Percentiles rank a stretch among this genome's conserved stretches.
Evolutionary conservation across 2,888 invertebrate species (phyloP).

Genomic region (Drosophila tanythrix): DNA sequence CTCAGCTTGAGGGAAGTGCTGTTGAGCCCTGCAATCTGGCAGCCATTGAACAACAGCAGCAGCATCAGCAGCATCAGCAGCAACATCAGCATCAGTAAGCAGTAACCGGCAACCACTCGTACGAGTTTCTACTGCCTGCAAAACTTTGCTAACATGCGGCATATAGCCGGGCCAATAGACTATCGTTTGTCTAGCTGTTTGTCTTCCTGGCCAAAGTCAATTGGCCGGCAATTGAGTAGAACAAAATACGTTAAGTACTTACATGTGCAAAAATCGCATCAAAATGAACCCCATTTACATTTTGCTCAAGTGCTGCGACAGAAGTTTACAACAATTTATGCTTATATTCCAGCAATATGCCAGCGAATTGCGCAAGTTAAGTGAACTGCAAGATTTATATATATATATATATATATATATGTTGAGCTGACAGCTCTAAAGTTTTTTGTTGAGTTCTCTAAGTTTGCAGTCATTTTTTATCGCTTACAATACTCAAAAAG

Average conservation of each 20-base stretch:
- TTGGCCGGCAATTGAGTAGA: constrained; percentile 63
- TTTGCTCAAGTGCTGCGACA: constrained; percentile 42
- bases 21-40: constrained; percentile 58
- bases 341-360: background rate
- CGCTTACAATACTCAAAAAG: background rate
- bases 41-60: constrained; percentile 46
- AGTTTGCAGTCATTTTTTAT: background rate
- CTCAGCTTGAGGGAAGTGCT: constrained; percentile 41
- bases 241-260: constrained; percentile 60
- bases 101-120: constrained; percentile 35
- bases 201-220: constrained; percentile 46
- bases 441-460: background rate
- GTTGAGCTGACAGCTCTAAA: background rate
- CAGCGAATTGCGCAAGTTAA: constrained; percentile 4
- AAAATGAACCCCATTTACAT: constrained; percentile 60
- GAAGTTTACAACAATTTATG: constrained; percentile 23
- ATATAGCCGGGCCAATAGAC: constrained; percentile 20
- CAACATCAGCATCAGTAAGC: constrained; percentile 12
- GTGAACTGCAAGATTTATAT: background rate
- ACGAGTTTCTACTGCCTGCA: constrained; percentile 26
- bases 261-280: constrained; percentile 50
- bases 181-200: constrained; percentile 4
- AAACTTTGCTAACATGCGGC: constrained; percentile 31
- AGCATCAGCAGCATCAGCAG: background rate
- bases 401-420: background rate